Evolutionary conservation across 2,113 vertebrate species (phyloP).

Genomic region (Tautogolabrus adspersus): DNA sequence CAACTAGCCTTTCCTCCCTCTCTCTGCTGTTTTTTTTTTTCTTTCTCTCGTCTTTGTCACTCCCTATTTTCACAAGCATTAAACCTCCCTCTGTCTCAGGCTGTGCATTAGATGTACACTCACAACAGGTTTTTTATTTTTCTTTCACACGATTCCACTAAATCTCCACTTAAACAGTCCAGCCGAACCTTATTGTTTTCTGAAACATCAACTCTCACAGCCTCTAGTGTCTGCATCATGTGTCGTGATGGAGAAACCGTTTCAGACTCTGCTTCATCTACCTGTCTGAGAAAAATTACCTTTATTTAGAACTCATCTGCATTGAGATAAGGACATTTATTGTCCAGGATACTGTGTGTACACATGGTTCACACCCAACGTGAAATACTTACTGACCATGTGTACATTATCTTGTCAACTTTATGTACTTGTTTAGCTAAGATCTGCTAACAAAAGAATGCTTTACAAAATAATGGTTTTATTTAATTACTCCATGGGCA

Average conservation of each 20-base stretch:
- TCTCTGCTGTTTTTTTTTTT: constrained; percentile 11
- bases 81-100: constrained; percentile 22
- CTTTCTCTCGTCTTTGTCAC: constrained; percentile 11
- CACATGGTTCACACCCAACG: too few species aligned
- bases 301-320: not conserved
- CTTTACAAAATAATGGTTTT: too few species aligned
- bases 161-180: not conserved
- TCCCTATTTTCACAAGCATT: constrained; percentile 15
- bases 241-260: not conserved
- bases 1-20: constrained; percentile 67
- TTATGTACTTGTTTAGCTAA: too few species aligned
- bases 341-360: too few species aligned
- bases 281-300: not conserved
- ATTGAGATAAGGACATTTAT: too few species aligned
- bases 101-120: not conserved
- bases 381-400: not conserved
- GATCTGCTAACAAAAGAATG: too few species aligned
- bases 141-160: not conserved
- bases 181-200: not conserved
- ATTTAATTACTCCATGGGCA: too few species aligned
- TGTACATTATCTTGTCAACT: not conserved
- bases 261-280: not conserved
- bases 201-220: not conserved
- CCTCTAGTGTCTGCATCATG: not conserved
- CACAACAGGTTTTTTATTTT: not conserved